Evolutionary conservation across 2,888 invertebrate species (phyloP).

Genomic region (Lissonota sp.): DNA sequence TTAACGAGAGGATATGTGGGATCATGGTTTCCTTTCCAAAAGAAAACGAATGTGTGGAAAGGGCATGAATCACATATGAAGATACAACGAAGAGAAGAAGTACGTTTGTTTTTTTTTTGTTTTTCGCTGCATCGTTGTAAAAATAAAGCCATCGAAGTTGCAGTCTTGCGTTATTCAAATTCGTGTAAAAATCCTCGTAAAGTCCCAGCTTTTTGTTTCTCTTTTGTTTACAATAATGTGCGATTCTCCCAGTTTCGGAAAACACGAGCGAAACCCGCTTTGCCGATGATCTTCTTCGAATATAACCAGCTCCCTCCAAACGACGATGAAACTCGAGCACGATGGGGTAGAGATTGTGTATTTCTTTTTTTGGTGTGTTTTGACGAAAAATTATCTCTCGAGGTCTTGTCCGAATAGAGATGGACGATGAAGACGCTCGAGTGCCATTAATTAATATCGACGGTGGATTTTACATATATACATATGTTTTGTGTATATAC

Average conservation of each 20-base stretch:
- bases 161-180: background rate
- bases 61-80: background rate
- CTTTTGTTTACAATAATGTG: constrained; percentile 18
- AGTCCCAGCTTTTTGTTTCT: constrained; percentile 13
- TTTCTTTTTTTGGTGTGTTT: constrained; percentile 37
- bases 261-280: constrained; percentile 17
- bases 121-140: background rate
- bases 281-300: background rate
- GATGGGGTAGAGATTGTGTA: background rate
- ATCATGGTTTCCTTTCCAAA: constrained; percentile 1
- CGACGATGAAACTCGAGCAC: constrained; percentile 23
- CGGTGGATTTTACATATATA: constrained; percentile 67
- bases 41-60: background rate
- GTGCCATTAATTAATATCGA: constrained; percentile 17
- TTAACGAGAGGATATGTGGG: constrained; percentile 22
- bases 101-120: background rate
- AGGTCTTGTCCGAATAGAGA: constrained; percentile 44
- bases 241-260: constrained; percentile 4
- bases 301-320: constrained; percentile 8
- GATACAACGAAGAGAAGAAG: background rate
- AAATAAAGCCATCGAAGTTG: constrained; percentile 8
- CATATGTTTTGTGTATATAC: constrained; percentile 61
- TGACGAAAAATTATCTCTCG: constrained; percentile 40
- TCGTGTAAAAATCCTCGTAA: background rate
- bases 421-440: constrained; percentile 53